Evolutionary conservation across 2,888 invertebrate genomes (phyloP).

Genomic region (Dione juno): DNA sequence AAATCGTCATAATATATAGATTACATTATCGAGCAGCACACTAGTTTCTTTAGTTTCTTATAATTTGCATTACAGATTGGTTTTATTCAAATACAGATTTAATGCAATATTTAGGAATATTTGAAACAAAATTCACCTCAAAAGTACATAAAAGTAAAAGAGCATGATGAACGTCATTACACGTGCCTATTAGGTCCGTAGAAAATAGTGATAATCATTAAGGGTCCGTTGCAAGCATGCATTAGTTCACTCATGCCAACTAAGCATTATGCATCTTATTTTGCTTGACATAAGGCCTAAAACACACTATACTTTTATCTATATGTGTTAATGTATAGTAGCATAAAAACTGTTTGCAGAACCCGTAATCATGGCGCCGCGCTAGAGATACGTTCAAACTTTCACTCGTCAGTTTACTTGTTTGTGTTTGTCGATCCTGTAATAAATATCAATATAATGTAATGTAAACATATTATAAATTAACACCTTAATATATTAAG

Average conservation of each 20-base stretch:
- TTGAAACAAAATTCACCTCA: background rate
- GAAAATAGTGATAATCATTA: conserved; percentile 27
- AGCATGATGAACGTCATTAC: background rate
- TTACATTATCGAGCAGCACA: too few relatives aligned
- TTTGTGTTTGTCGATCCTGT: conserved; percentile 17
- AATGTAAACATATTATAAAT: conserved; percentile 12
- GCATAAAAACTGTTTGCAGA: conserved; percentile 36
- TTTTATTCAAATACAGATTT: background rate
- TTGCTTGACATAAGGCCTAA: background rate
- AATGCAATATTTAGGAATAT: background rate
- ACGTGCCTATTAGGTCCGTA: conserved; percentile 20
- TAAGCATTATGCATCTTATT: background rate
- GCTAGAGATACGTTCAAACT: conserved; percentile 36
- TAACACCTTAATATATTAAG: too few relatives aligned
- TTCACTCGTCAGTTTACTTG: conserved; percentile 36
- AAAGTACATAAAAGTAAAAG: background rate
- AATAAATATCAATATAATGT: conserved; percentile 10
- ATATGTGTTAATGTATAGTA: conserved; percentile 22
- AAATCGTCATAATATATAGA: background rate
- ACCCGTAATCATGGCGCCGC: conserved; percentile 36
- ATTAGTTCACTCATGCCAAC: background rate
- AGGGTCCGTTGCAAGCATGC: conserved; percentile 20
- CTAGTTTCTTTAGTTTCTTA: background rate
- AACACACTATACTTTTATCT: background rate
- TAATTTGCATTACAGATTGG: background rate